These are phyloP conservation scores for Bufo gargarizans DNA, from an alignment of 2,113 vertebrate genomes.

Conservation along the genomic window DNA sequence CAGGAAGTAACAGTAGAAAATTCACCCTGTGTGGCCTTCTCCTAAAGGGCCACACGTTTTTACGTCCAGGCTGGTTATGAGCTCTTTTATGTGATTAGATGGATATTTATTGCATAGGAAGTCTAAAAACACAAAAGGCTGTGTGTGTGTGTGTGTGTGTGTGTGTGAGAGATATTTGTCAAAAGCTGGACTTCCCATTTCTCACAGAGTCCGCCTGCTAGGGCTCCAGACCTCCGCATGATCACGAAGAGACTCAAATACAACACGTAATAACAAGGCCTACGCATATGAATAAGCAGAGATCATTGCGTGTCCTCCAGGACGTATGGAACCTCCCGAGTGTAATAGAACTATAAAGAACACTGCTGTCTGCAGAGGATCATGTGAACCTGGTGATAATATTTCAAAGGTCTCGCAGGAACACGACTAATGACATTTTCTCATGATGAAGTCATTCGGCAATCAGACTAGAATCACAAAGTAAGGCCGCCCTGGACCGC, in stretches of 20 bases:
- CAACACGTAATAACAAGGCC: too few relatives aligned
- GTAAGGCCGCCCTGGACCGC: not conserved
- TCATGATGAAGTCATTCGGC: conserved; percentile 42
- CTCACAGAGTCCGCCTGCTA: not conserved
- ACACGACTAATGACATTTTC: conserved; percentile 51
- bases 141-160: too few relatives aligned
- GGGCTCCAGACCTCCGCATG: not conserved
- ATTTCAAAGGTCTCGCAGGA: conserved; percentile 36
- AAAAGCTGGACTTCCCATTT: too few relatives aligned
- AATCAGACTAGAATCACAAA: conserved; percentile 30
- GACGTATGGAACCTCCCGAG: not conserved
- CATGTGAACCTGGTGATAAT: conserved; percentile 20
- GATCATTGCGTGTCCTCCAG: not conserved
- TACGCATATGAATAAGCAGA: not conserved
- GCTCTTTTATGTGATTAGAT: too few relatives aligned
- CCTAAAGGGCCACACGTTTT: too few relatives aligned
- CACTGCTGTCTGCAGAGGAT: not conserved
- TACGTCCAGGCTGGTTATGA: too few relatives aligned
- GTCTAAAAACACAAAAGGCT: too few relatives aligned
- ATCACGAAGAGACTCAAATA: too few relatives aligned
- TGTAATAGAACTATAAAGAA: conserved; percentile 11
- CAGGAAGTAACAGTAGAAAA: too few relatives aligned
- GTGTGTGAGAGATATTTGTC: too few relatives aligned
- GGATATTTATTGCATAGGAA: too few relatives aligned
- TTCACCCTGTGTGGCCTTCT: too few relatives aligned